phyloP scores from a whole-genome alignment of 2,797 vertebrate genomes.

The Erpetoichthys calabaricus region DNA sequence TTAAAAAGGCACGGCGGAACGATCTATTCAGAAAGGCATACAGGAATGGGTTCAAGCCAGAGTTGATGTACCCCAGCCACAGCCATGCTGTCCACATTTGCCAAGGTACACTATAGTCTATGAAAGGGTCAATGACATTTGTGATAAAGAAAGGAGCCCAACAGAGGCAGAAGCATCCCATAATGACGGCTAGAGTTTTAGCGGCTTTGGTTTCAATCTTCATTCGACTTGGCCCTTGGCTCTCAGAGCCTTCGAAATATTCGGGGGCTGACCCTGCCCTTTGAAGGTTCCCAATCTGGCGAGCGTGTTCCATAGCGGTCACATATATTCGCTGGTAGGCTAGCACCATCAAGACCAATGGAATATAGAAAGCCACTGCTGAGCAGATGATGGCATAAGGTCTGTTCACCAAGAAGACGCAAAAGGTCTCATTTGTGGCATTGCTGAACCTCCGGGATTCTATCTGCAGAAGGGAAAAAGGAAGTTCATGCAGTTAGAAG shows the following conservation, averaged over 20 bases:
- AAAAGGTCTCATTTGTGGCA: conserved; percentile 49
- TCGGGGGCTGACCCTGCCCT: conserved; percentile 52
- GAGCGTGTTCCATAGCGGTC: conserved; percentile 57
- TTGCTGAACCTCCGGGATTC: conserved; percentile 29
- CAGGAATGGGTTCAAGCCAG: conserved; percentile 61
- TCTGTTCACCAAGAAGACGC: conserved; percentile 59
- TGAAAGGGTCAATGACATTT: conserved; percentile 63
- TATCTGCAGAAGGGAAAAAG: conserved; percentile 31
- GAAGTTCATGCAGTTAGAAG: neutral
- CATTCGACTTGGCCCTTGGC: conserved; percentile 42
- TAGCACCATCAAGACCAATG: conserved; percentile 55
- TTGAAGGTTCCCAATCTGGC: conserved; percentile 55
- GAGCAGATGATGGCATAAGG: conserved; percentile 62
- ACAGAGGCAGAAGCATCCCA: conserved; percentile 66
- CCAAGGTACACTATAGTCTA: conserved; percentile 58
- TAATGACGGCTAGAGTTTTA: conserved; percentile 59
- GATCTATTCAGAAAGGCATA: conserved; percentile 65
- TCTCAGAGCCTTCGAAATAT: conserved; percentile 19
- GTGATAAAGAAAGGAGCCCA: conserved; percentile 67
- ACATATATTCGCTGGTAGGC: conserved; percentile 66
- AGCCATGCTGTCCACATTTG: conserved; percentile 66
- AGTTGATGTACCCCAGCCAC: conserved; percentile 67
- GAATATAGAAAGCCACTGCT: conserved; percentile 59
- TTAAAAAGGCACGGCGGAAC: conserved; percentile 58
- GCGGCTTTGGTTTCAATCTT: conserved; percentile 61